Percentiles rank a stretch among this genome's conserved stretches.
Evolutionary conservation across 2,888 invertebrate species (phyloP).

Genomic region (Tupiocoris notatus): DNA sequence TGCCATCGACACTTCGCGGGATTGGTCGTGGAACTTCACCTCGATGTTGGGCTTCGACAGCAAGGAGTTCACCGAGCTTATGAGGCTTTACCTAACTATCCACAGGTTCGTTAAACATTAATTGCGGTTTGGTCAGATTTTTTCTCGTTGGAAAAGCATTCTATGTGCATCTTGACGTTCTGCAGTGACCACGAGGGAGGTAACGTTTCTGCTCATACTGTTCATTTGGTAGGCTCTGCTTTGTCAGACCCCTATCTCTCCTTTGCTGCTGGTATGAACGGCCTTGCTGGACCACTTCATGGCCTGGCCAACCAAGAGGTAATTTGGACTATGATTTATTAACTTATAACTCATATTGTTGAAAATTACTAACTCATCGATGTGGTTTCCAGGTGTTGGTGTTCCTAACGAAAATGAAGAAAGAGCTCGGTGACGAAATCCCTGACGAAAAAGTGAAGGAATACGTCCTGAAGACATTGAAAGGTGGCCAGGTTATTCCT

Average conservation of each 20-base stretch:
- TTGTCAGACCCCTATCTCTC: conserved; percentile 91
- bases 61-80: conserved; percentile 78
- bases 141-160: too few relatives aligned
- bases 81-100: conserved; percentile 90
- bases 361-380: not conserved
- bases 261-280: conserved; percentile 89
- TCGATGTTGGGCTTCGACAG: conserved; percentile 86
- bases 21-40: conserved; percentile 91
- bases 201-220: conserved; percentile 93
- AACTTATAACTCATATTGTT: not conserved
- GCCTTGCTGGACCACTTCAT: conserved; percentile 92
- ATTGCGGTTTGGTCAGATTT: not conserved
- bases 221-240: conserved; percentile 90
- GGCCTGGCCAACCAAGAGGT: conserved; percentile 93
- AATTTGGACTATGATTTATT: too few relatives aligned
- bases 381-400: conserved; percentile 78
- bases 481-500: conserved; percentile 94
- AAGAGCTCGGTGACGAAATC: conserved; percentile 79
- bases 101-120: conserved; percentile 64
- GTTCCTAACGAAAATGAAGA: conserved; percentile 87
- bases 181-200: conserved; percentile 91
- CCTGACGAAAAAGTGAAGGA: conserved; percentile 91
- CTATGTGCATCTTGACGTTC: not conserved
- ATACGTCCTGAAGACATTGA: conserved; percentile 95
- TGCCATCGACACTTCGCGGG: conserved; percentile 82